Conservation (phyloP, 2,797 vertebrate genomes). For the Rhincodon typus region DNA sequence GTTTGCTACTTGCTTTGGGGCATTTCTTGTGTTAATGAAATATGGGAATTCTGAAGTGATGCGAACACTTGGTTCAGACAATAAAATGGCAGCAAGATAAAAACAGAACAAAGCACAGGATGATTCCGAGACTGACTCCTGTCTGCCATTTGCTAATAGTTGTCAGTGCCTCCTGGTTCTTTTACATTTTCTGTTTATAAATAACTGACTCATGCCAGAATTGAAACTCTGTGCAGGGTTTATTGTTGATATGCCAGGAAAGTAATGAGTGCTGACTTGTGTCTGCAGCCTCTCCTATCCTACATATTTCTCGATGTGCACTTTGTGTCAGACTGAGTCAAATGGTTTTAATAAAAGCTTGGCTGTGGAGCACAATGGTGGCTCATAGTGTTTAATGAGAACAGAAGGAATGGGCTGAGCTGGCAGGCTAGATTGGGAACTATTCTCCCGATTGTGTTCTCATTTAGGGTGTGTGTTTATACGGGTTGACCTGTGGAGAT, state of each 20-base stretch:
- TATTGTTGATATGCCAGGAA: neutral
- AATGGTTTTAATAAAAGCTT: neutral
- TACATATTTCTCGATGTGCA: neutral
- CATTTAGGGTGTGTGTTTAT: neutral
- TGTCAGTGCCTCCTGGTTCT: neutral
- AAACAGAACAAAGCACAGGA: no score
- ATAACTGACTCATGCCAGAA: neutral
- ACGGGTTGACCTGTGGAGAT: neutral
- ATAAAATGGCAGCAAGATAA: no score
- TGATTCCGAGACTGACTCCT: neutral
- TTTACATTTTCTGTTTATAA: neutral
- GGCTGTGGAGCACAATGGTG: neutral
- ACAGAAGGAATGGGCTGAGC: neutral
- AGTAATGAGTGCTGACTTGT: neutral
- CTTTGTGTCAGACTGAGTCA: neutral
- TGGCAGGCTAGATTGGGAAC: neutral
- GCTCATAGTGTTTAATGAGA: neutral
- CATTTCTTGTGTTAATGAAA: neutral
- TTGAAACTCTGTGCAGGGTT: neutral
- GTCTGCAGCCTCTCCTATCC: neutral
- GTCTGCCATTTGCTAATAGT: neutral
- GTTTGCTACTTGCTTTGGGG: neutral
- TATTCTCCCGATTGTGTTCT: neutral
- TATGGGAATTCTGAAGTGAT: no score
- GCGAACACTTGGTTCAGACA: no score